These are phyloP conservation scores for Dryadula phaetusa DNA, from an alignment of 2,888 invertebrate genomes.

Conservation along the genomic window DNA sequence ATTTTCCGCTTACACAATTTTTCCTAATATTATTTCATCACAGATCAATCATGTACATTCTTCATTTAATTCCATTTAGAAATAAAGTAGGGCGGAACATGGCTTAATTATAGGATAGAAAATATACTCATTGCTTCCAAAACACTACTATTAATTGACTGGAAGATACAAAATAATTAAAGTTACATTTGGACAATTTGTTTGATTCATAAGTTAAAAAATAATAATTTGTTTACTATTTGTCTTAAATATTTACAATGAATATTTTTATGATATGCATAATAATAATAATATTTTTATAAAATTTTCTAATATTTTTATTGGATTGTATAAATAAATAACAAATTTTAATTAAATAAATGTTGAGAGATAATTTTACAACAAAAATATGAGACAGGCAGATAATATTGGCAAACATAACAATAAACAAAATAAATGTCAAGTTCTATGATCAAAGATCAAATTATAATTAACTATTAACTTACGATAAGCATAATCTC, in stretches of 20 bases:
- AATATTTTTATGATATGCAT: slow-evolving; percentile 71
- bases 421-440: slow-evolving; percentile 69
- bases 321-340: slow-evolving; percentile 73
- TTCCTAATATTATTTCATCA: slow-evolving; percentile 78
- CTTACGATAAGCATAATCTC: slow-evolving; percentile 67
- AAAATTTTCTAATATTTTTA: slow-evolving; percentile 69
- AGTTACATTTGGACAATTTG: slow-evolving; percentile 34
- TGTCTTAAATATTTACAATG: slow-evolving; percentile 68
- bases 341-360: slow-evolving; percentile 69
- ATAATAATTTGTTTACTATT: slow-evolving; percentile 64
- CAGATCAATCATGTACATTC: slow-evolving; percentile 80
- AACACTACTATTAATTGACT: slow-evolving; percentile 55
- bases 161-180: slow-evolving; percentile 52
- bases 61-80: slow-evolving; percentile 64
- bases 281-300: slow-evolving; percentile 61
- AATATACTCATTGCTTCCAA: slow-evolving; percentile 55
- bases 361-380: slow-evolving; percentile 65
- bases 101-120: slow-evolving; percentile 58
- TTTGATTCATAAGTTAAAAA: slow-evolving; percentile 43
- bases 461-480: slow-evolving; percentile 55
- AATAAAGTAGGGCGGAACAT: slow-evolving; percentile 66
- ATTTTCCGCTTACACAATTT: slow-evolving; percentile 63
- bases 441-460: slow-evolving; percentile 54
- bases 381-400: slow-evolving; percentile 65
- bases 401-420: slow-evolving; percentile 76